These are phyloP conservation scores for Eristalinus sepulchralis DNA, from an alignment of 2,888 invertebrate genomes.

Conservation along the genomic window DNA sequence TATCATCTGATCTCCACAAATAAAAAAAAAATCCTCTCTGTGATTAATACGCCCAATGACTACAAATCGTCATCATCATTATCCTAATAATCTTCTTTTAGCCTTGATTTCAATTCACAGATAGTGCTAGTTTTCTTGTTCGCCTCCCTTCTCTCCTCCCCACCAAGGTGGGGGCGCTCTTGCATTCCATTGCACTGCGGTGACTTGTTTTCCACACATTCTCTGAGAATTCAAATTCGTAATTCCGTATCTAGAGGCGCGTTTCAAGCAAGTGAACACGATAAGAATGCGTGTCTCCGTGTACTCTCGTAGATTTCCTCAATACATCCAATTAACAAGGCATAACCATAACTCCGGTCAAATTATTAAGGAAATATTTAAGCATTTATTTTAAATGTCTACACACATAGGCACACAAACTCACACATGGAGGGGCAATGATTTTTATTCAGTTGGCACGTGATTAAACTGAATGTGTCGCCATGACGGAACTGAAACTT, in stretches of 20 bases:
- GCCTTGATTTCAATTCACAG: constrained; percentile 66
- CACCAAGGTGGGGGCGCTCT: no score
- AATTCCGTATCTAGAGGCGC: background rate
- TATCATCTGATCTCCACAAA: constrained; percentile 64
- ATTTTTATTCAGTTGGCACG: constrained; percentile 49
- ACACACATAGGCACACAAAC: background rate
- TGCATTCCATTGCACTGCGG: no score
- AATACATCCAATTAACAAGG: constrained; percentile 41
- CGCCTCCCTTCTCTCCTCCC: no score
- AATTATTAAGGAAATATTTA: constrained; percentile 68
- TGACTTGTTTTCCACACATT: constrained; percentile 1
- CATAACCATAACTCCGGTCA: constrained; percentile 64
- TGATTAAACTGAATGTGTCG: constrained; percentile 65
- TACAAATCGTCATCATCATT: constrained; percentile 60
- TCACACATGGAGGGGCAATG: background rate
- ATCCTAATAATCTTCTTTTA: constrained; percentile 47
- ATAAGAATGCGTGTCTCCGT: constrained; percentile 55
- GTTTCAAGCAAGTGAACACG: constrained; percentile 11
- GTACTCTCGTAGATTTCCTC: constrained; percentile 19
- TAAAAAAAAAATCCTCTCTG: constrained; percentile 49
- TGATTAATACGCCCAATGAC: constrained; percentile 69
- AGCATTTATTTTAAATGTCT: constrained; percentile 5
- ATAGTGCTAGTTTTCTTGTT: no score
- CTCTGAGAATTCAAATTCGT: background rate
- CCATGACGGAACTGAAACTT: constrained; percentile 69